Evolutionary conservation across 2,797 vertebrate genomes (phyloP).

Genomic region (Buphagus erythrorhynchus): DNA sequence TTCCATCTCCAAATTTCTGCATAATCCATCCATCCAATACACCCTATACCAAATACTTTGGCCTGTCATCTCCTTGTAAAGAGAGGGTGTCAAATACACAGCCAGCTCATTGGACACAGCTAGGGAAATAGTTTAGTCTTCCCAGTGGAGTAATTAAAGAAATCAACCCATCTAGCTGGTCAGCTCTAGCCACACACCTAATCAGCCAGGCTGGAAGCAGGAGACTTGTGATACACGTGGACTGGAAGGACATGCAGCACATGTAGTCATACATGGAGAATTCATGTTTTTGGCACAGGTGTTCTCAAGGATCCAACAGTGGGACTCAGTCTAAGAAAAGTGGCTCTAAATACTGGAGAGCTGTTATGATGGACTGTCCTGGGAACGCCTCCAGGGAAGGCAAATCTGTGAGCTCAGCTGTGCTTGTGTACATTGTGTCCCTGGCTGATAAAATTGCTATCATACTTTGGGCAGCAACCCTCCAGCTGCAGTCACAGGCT

Average conservation of each 20-base stretch:
- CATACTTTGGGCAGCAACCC: neutral
- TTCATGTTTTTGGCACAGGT: neutral
- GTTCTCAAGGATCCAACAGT: neutral
- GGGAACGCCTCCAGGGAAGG: neutral
- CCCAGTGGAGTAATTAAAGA: conserved; percentile 30
- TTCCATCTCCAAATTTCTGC: conserved; percentile 13
- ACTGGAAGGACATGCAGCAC: neutral
- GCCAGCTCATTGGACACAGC: neutral
- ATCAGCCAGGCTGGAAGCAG: neutral
- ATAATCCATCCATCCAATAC: conserved; percentile 25
- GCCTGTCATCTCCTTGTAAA: conserved; percentile 65
- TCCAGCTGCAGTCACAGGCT: neutral
- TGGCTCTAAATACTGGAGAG: neutral
- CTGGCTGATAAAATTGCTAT: neutral
- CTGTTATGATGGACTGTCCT: neutral
- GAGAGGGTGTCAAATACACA: conserved; percentile 28
- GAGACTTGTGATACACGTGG: neutral
- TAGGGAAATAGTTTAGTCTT: conserved; percentile 33
- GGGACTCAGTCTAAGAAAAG: neutral
- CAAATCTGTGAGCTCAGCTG: neutral
- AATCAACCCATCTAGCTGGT: neutral
- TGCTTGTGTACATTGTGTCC: neutral
- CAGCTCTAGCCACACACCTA: conserved; percentile 7
- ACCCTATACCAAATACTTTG: conserved; percentile 9
- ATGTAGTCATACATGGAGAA: neutral